Evolutionary conservation across 2,888 invertebrate species (phyloP).

Genomic region (Megaustenia siamemsis): DNA sequence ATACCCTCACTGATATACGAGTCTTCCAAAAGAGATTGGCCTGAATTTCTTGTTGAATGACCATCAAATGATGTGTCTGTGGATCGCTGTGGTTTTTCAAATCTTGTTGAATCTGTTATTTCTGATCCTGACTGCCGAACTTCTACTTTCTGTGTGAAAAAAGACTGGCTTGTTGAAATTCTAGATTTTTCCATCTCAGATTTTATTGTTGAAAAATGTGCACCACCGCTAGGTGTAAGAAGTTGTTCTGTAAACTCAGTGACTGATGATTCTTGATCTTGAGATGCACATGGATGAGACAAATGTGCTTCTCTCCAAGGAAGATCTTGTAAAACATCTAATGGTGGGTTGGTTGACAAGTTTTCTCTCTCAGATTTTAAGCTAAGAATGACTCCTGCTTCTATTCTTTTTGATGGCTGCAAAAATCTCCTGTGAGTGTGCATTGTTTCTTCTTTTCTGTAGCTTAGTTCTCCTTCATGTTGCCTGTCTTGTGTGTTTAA

Average conservation of each 20-base stretch:
- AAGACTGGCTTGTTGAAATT: background rate
- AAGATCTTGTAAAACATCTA: background rate
- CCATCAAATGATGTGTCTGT: background rate
- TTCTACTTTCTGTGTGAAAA: background rate
- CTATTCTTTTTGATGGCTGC: constrained; percentile 37
- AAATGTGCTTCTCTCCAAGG: background rate
- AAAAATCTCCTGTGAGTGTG: constrained; percentile 25
- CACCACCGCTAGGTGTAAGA: background rate
- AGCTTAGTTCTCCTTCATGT: constrained; percentile 50
- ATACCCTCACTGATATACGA: background rate
- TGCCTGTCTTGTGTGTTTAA: background rate
- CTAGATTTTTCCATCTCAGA: background rate
- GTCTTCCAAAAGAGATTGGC: constrained; percentile 14
- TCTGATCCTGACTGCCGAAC: background rate
- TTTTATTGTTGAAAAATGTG: background rate
- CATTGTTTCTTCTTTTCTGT: constrained; percentile 46
- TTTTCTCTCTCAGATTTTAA: background rate
- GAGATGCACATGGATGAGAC: background rate
- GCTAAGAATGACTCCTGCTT: background rate
- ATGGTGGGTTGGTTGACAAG: background rate
- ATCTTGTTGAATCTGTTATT: too few relatives aligned
- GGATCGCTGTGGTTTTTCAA: background rate
- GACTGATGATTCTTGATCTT: background rate
- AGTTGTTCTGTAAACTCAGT: background rate
- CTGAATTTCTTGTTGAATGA: background rate